Evolutionary conservation across 2,888 invertebrate genomes (phyloP).

Genomic region (Drosophila siamana): DNA sequence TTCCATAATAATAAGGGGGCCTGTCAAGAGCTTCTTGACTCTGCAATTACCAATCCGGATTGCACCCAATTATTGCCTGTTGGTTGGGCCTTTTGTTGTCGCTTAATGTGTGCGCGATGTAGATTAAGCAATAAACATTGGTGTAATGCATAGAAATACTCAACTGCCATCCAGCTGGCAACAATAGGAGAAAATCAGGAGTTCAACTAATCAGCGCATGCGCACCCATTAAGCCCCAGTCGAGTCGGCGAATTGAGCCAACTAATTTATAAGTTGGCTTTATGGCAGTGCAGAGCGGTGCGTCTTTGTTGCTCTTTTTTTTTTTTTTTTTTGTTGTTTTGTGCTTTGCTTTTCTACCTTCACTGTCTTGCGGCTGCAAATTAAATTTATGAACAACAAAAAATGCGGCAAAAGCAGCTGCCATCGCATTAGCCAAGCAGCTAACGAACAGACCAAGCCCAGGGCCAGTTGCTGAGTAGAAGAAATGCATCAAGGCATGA

Average conservation of each 20-base stretch:
- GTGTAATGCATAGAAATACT: constrained; percentile 53
- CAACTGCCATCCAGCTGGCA: constrained; percentile 20
- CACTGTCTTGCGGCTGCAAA: constrained; percentile 62
- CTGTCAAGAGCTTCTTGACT: constrained; percentile 18
- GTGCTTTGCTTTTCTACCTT: constrained; percentile 38
- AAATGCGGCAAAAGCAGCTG: constrained; percentile 32
- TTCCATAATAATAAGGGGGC: constrained; percentile 64
- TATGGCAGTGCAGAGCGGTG: constrained; percentile 8
- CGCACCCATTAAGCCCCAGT: constrained; percentile 63
- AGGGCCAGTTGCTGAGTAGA: constrained; percentile 61
- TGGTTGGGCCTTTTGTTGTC: constrained; percentile 33
- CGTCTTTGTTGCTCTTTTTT: constrained; percentile 13
- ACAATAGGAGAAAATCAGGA: constrained; percentile 68
- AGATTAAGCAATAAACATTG: constrained; percentile 70
- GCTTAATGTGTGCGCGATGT: constrained; percentile 50
- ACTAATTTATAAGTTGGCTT: constrained; percentile 52
- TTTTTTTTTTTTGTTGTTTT: constrained; percentile 6
- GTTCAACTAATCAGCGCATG: constrained; percentile 77
- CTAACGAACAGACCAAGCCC: constrained; percentile 31
- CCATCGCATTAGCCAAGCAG: constrained; percentile 48
- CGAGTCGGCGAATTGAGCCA: constrained; percentile 50
- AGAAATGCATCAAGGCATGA: constrained; percentile 81
- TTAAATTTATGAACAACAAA: constrained; percentile 72
- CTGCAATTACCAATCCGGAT: constrained; percentile 55
- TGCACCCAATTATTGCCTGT: constrained; percentile 54